These are phyloP conservation scores for Ceyx margarethae DNA, from an alignment of 2,113 vertebrate species.

Conservation along the genomic window DNA sequence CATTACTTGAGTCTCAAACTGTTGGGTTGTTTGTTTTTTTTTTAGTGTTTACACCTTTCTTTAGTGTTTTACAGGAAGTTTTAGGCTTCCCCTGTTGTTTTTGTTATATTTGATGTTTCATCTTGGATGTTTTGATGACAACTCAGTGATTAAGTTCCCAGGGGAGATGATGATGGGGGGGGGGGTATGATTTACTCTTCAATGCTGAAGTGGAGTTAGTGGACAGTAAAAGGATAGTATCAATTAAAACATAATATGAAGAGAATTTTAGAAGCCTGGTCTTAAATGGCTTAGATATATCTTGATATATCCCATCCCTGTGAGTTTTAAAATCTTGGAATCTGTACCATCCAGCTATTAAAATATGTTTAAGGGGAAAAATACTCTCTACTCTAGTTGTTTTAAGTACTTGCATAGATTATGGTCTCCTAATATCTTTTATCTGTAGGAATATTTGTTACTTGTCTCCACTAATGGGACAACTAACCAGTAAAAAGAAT, in stretches of 20 bases:
- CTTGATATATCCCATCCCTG: neutral
- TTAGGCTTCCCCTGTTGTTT: neutral
- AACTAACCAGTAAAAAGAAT: neutral
- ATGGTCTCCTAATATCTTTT: neutral
- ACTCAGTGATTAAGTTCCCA: neutral
- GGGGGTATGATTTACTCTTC: neutral
- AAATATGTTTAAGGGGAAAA: neutral
- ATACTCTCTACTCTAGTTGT: neutral
- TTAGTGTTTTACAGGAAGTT: neutral
- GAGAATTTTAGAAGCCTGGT: neutral
- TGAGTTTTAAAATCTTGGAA: neutral
- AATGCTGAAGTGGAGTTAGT: neutral
- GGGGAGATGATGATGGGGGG: neutral
- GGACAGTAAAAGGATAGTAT: neutral
- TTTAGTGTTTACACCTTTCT: neutral
- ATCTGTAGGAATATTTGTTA: neutral
- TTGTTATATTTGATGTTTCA: neutral
- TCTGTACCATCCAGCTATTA: neutral
- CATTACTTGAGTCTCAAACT: neutral
- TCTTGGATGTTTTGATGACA: neutral
- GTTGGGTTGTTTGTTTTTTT: neutral
- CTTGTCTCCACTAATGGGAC: neutral
- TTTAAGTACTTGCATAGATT: neutral
- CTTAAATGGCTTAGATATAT: neutral
- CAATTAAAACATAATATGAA: neutral